Base-by-base conservation (phyloP, 64 coral and sea anemone species). In the Dendrophyllia cribrosa region DNA sequence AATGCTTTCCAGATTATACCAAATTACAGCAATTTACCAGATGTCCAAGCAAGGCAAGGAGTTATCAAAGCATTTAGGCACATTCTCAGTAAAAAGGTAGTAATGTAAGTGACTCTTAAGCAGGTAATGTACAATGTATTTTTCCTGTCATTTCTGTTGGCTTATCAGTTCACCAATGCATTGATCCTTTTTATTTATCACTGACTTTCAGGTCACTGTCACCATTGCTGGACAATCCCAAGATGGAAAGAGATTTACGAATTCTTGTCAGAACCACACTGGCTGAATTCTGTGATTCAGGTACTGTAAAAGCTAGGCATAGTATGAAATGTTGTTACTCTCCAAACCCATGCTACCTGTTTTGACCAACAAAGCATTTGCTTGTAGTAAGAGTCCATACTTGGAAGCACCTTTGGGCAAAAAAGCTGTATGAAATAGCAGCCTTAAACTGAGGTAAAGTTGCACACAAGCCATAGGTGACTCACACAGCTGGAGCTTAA, bases 1-100 rank as follows among this genome's bases (percentile, higher is more conserved):
- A 68, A 44, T 56, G 43, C 7, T 26, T 79, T 87, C 70, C 58
- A 97, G 95, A 86, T 97, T 13, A 97, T 90, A 70, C 60, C 88
- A 73, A 91, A 91, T 74, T 97, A 91, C 67, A 94, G 95, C 53
- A 69, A 56, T 43, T 19, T 88, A 20, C 24, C 90, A 60, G 86
- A 93, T 88, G 52, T 85, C 20, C 76, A 93, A 65, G 95, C 89
- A 6, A 93, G 74, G 53, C 91, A 99, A 63, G 94, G 97, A 93
- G 94, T 96, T 21, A 24, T 74, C 43, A 96, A 91, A 52, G 95
- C 94, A 43, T 95, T 99, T 43, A 93, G 88, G 83, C 95, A 78
- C 26, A 94, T 99, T 84, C 84, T 96, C 14, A 87, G 79, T 46
- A 99, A 99, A 79, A 99, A 95, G 85, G 97, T 99, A 74, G 91